phyloP scores from a whole-genome alignment of 1,140 invertebrate species.

The Drosophila nasuta region DNA sequence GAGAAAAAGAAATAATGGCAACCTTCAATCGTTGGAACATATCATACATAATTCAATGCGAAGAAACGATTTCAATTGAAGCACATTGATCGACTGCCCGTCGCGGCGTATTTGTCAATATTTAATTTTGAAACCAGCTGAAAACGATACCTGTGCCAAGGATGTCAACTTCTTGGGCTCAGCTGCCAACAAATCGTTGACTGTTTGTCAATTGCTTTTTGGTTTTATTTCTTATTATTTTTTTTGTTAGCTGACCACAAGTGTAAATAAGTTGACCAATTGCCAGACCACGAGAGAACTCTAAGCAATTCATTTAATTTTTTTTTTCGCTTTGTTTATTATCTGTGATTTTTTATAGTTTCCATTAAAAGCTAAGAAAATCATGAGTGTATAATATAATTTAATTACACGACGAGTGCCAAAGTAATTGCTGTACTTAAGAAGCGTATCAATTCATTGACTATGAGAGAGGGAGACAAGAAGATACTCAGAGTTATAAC shows the following conservation, averaged over 20 bases:
- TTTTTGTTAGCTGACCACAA: conserved; percentile 22
- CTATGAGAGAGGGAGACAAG: too few relatives aligned
- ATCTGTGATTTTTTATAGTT: conserved; percentile 7
- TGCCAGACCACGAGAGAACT: conserved; percentile 10
- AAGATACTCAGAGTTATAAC: not conserved
- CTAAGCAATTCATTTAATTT: conserved; percentile 37
- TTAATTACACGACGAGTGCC: conserved; percentile 17
- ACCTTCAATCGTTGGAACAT: conserved; percentile 46
- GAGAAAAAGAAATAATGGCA: conserved; percentile 7
- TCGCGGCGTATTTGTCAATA: conserved; percentile 56
- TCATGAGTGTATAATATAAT: conserved; percentile 13
- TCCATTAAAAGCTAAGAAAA: conserved; percentile 27
- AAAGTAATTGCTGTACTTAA: conserved; percentile 14
- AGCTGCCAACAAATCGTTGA: conserved; percentile 13
- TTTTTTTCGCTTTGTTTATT: conserved; percentile 25
- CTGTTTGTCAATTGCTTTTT: conserved; percentile 39
- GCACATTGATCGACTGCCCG: conserved; percentile 39
- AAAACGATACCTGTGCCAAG: conserved; percentile 70
- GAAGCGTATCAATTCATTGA: not conserved
- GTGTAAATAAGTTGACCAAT: conserved; percentile 50
- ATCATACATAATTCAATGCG: conserved; percentile 68
- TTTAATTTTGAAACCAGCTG: conserved; percentile 60
- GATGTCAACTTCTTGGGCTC: conserved; percentile 75
- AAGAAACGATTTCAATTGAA: conserved; percentile 40
- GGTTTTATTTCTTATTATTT: conserved; percentile 6